phyloP scores from a whole-genome alignment of 2,797 vertebrate species.

The Sebastolobus altivelis region DNA sequence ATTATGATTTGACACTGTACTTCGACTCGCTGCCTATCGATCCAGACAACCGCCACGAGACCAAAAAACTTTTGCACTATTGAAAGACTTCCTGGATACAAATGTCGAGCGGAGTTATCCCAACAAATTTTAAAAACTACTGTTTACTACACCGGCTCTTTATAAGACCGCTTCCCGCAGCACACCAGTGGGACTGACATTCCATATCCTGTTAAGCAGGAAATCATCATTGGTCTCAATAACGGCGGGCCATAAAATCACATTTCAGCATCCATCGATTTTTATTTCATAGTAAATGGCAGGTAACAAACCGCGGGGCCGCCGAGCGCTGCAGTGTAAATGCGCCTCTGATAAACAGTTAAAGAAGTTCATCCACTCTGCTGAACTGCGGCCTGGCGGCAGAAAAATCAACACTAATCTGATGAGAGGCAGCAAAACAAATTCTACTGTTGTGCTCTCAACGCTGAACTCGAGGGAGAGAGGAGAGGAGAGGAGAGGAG shows the following conservation, averaged over 20 bases:
- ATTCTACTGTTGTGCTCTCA: slow-evolving; percentile 85
- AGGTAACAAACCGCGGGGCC: slow-evolving; percentile 83
- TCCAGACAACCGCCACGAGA: slow-evolving; percentile 41
- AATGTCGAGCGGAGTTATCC: slow-evolving; percentile 36
- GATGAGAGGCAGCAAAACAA: slow-evolving; percentile 91
- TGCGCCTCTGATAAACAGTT: slow-evolving; percentile 87
- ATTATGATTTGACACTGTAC: slow-evolving; percentile 48
- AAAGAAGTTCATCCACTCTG: slow-evolving; percentile 88
- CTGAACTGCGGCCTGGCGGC: slow-evolving; percentile 85
- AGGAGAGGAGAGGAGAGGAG: slow-evolving; percentile 20
- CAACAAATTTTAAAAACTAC: slow-evolving; percentile 32
- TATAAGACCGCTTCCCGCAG: slow-evolving; percentile 13
- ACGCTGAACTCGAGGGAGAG: slow-evolving; percentile 66
- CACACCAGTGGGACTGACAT: slow-evolving; percentile 68
- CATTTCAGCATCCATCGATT: slow-evolving; percentile 84
- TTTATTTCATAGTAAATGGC: slow-evolving; percentile 88
- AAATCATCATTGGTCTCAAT: slow-evolving; percentile 78
- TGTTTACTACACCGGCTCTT: slow-evolving; percentile 8
- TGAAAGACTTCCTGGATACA: slow-evolving; percentile 37
- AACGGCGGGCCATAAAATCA: slow-evolving; percentile 75
- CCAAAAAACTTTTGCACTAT: slow-evolving; percentile 30
- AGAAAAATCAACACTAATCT: slow-evolving; percentile 95
- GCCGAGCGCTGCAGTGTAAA: slow-evolving; percentile 80
- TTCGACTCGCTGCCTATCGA: slow-evolving; percentile 41
- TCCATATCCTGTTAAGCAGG: slow-evolving; percentile 73